A percentile compares a stretch with the other conserved stretches of the same genome.
These are phyloP conservation scores for Pseudococcus longispinus DNA, from an alignment of 2,888 invertebrate genomes.

Conservation along the genomic window DNA sequence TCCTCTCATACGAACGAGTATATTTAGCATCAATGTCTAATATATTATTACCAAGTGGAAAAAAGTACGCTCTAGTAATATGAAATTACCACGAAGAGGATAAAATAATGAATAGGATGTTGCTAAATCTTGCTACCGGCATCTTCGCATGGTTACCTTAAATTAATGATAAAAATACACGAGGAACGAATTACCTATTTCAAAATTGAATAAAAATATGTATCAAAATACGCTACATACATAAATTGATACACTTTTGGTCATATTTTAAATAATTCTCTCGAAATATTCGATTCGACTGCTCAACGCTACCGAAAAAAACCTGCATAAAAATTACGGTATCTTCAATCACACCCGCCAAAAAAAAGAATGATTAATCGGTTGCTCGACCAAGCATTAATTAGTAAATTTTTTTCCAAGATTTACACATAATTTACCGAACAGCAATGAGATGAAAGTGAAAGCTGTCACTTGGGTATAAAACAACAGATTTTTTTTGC, in stretches of 20 bases:
- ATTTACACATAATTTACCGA: constrained; percentile 1
- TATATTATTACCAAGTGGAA: neutral
- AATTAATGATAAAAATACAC: neutral
- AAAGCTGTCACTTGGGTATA: neutral
- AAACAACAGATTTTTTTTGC: constrained; percentile 21
- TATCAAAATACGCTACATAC: neutral
- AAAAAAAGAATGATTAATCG: neutral
- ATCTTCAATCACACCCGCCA: neutral
- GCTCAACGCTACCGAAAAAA: neutral
- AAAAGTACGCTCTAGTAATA: neutral
- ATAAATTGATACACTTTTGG: too few species aligned
- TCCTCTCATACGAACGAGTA: too few species aligned
- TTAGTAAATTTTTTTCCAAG: neutral
- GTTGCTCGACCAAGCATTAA: constrained; percentile 15
- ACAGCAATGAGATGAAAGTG: constrained; percentile 31
- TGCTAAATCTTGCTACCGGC: neutral
- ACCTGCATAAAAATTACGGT: neutral
- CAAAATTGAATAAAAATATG: neutral
- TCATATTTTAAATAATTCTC: too few species aligned
- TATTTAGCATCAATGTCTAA: neutral
- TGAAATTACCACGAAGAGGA: neutral
- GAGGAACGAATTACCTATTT: neutral
- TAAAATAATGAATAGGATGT: neutral
- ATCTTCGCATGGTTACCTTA: neutral
- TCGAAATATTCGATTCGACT: too few species aligned